Evolutionary conservation across 1,140 invertebrate species (phyloP).

Genomic region (Drosophila repleta): DNA sequence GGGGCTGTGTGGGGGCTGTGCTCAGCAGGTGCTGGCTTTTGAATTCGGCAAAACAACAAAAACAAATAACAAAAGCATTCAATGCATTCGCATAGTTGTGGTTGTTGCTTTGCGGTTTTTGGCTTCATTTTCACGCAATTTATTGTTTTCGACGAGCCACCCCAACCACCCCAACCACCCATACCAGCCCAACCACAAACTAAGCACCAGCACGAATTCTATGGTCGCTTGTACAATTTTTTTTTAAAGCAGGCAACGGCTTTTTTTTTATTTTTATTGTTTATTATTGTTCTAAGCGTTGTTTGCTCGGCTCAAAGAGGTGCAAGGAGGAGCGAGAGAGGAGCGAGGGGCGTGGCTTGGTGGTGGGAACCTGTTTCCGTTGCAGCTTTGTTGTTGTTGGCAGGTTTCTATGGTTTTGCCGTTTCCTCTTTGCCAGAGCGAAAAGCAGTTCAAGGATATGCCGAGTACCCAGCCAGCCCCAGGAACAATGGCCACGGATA

Average conservation of each 20-base stretch:
- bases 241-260: conserved; percentile 37
- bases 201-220: conserved; percentile 33
- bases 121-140: conserved; percentile 78
- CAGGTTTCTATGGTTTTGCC: conserved; percentile 73
- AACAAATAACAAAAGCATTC: conserved; percentile 51
- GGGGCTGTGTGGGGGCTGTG: neutral
- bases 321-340: no score
- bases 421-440: conserved; percentile 43
- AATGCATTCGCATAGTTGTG: conserved; percentile 68
- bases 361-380: conserved; percentile 50
- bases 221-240: conserved; percentile 36
- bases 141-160: conserved; percentile 60
- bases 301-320: conserved; percentile 45
- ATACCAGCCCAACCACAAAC: conserved; percentile 11
- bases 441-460: conserved; percentile 78
- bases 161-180: neutral
- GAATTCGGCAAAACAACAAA: neutral
- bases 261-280: conserved; percentile 55
- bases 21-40: conserved; percentile 3
- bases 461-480: conserved; percentile 18
- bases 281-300: conserved; percentile 80
- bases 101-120: conserved; percentile 61
- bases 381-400: conserved; percentile 46
- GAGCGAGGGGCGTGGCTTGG: conserved; percentile 15
- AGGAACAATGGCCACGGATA: conserved; percentile 40